phyloP scores from a whole-genome alignment of 2,113 vertebrate genomes.

The Ammodytes marinus region DNA sequence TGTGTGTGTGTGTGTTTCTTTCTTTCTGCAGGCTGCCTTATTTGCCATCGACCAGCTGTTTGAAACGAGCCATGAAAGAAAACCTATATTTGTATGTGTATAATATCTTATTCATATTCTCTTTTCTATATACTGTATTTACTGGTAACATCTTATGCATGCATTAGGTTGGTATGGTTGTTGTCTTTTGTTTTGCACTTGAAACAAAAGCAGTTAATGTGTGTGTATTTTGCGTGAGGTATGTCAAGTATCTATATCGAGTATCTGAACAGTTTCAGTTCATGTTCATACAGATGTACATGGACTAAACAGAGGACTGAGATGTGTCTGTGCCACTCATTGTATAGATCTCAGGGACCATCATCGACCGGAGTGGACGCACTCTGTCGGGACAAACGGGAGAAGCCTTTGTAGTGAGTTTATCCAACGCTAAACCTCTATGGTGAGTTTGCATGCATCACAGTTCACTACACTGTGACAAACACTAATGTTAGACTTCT shows the following conservation, averaged over 20 bases:
- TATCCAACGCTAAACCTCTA: slow-evolving; percentile 91
- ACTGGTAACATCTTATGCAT: background rate
- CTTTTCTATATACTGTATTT: too few relatives aligned
- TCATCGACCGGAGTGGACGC: slow-evolving; percentile 96
- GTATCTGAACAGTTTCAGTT: background rate
- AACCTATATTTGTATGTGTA: slow-evolving; percentile 92
- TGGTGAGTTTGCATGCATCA: slow-evolving; percentile 87
- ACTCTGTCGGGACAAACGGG: slow-evolving; percentile 97
- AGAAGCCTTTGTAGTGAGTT: slow-evolving; percentile 95
- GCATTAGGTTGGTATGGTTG: background rate
- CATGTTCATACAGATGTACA: background rate
- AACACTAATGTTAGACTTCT: background rate
- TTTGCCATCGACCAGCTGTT: slow-evolving; percentile 94
- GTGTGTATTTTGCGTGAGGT: background rate
- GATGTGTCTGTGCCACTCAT: background rate
- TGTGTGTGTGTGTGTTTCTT: background rate
- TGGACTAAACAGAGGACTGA: background rate
- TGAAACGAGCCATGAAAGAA: slow-evolving; percentile 87
- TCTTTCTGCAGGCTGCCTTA: slow-evolving; percentile 89
- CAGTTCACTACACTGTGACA: background rate
- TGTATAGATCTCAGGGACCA: slow-evolving; percentile 95
- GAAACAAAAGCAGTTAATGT: background rate
- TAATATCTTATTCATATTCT: background rate
- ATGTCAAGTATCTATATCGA: background rate
- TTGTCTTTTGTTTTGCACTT: background rate